Evolutionary conservation across 2,113 vertebrate species (phyloP), one percentile per base, ranked within the genome.

Genomic region (Psilopogon haemacephalus): DNA sequence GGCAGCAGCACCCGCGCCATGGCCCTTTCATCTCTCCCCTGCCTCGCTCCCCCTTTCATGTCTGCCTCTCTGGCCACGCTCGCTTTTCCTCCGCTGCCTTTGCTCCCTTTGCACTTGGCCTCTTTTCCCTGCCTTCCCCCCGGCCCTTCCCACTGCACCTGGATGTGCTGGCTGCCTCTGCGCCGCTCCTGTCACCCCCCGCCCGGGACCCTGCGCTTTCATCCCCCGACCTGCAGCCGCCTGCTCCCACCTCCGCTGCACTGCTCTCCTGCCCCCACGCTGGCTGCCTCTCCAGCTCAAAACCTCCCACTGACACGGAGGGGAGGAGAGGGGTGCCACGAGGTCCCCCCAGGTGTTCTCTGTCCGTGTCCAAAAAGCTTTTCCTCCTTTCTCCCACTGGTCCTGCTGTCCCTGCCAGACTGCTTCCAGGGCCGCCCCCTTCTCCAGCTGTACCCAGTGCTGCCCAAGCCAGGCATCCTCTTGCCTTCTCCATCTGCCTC

Each of bases 101-200:
- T 96, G 92, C 93, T 96, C 95, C 95, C 90, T 94, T 96, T 93
- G 93, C 93, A 46, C 88, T 96, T 95, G 94, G 95, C 94, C 79
- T 94, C 93, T 94, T 94, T 95, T 89, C 88, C 52, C 64, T 80
- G 85, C 78, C 82, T 91, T 82, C 46, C 85, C 84, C 78, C 64
- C 82, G 91, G 82, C 90, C 68, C 75, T 91, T 95, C 83, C 68
- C 32, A 1, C 80, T 83, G 95, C 95, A 95, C 95, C 95, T 95
- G 95, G 95, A 78, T 92, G 18, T 40, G 91, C 87, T 89, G 93
- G 84, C 87, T 95, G 91, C 87, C n/a, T 89, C 78, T 69, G 81
- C 67, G 5, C n/a, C 14, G 2, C 74, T 89, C 37, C 87, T 89
- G 78, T 89, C 86, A 15, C 69, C 62, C 64, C 71, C 60, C 21